Conservation (phyloP, 2,888 invertebrate genomes). For the Ochropacha duplaris region DNA sequence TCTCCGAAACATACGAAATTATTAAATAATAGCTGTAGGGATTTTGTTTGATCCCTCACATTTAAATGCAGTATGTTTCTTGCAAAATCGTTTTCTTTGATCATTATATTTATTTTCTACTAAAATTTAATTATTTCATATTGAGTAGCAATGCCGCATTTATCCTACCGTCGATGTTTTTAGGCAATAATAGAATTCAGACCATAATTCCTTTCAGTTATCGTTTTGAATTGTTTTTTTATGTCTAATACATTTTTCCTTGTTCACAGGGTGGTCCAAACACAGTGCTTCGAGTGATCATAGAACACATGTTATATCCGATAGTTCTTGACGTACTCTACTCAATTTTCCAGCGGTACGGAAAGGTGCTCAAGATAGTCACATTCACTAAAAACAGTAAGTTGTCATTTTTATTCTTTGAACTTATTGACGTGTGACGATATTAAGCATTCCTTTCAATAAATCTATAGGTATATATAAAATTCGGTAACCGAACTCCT, state of each 20-base stretch:
- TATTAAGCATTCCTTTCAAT: neutral
- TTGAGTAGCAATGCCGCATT: neutral
- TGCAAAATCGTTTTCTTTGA: neutral
- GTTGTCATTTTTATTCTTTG: conserved; percentile 59
- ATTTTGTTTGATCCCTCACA: conserved; percentile 4
- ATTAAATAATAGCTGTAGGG: conserved; percentile 6
- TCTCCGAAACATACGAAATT: conserved; percentile 4
- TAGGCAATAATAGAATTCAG: neutral
- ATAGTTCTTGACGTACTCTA: conserved; percentile 98
- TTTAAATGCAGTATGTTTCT: conserved; percentile 1
- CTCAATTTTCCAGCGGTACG: conserved; percentile 99
- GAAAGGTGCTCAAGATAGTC: conserved; percentile 99
- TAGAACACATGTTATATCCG: conserved; percentile 99
- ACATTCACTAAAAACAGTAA: conserved; percentile 99
- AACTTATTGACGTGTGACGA: no score
- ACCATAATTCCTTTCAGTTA: neutral
- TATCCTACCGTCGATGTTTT: neutral
- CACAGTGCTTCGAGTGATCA: conserved; percentile 98
- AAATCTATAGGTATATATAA: no score
- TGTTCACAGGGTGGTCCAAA: conserved; percentile 92
- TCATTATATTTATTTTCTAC: neutral
- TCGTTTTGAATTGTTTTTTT: neutral
- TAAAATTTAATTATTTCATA: neutral
- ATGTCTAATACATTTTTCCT: conserved; percentile 34
- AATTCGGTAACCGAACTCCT: no score